Conservation (phyloP, 2,113 vertebrate species). For the Brachyhypopomus occidentalis region DNA sequence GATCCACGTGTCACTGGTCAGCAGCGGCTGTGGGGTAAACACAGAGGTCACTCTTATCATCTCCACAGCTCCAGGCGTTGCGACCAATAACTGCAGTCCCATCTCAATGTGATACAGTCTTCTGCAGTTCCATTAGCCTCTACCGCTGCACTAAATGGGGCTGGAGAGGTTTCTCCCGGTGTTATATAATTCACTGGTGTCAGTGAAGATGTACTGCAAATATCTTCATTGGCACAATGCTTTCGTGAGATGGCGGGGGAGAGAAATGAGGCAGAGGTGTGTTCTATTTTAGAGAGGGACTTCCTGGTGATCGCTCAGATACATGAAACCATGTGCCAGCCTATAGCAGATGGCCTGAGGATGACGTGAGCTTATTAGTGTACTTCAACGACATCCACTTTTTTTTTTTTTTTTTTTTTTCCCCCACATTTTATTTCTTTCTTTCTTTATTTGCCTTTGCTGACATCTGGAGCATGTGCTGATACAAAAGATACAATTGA, state of each 20-base stretch:
- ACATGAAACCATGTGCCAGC: constrained; percentile 46
- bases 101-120: constrained; percentile 27
- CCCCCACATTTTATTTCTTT: too few relatives aligned
- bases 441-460: not conserved
- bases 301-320: constrained; percentile 51
- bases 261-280: constrained; percentile 30
- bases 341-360: constrained; percentile 49
- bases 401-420: not conserved
- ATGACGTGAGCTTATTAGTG: constrained; percentile 47
- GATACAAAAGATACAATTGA: constrained; percentile 20
- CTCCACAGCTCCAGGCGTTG: not conserved
- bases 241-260: constrained; percentile 24
- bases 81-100: constrained; percentile 34
- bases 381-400: constrained; percentile 36
- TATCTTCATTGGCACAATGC: constrained; percentile 20
- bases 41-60: constrained; percentile 27
- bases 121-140: constrained; percentile 6
- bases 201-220: constrained; percentile 42
- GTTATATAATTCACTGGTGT: constrained; percentile 17
- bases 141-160: not conserved
- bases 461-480: constrained; percentile 35
- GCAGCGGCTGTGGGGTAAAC: not conserved
- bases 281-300: constrained; percentile 50
- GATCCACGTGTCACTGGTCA: constrained; percentile 23
- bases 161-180: constrained; percentile 15